Evolutionary conservation across 2,797 vertebrate genomes (phyloP), one percentile per base, ranked within the genome.

Genomic region (Alcedo quadribrachys): DNA sequence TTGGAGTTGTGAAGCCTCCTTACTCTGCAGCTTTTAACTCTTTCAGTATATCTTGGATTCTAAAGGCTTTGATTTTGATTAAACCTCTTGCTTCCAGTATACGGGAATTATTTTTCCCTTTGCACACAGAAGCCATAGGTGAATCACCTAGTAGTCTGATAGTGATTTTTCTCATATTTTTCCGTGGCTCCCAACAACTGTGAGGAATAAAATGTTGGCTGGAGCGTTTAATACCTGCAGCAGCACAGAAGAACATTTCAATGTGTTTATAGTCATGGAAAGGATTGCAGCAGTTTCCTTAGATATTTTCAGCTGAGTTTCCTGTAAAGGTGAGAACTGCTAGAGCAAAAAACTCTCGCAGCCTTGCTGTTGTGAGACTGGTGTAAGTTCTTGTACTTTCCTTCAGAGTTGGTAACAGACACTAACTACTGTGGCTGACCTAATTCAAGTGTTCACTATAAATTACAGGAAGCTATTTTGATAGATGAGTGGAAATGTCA

Each of bases 1-100:
- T 88, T 79, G 89, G 22, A 92, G 61, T 67, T 94, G 65, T 30
- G 86, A 95, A 91, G 78, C 71, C 62, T 96, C 69, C 50, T 97
- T 96, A 81, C 95, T 95, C 93, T 82, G 93, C 75, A 90, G 69
- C 81, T 96, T 96, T 88, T 70, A 92, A 27, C 69, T 95, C 80
- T 86, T 91, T 66, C 83, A 81, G 68, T 91, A 58, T 74, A 63
- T 93, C 21, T 94, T 96, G 51, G 88, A 95, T 92, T 87, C 83
- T 66, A 63, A 92, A 79, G 62, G 37, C 89, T 60, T 81, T 74
- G 80, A 93, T 97, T 97, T 94, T 86, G 61, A 85, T 95, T 93
- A 93, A 96, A 90, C 50, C 55, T 63, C 63, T 94, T 69, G 65
- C 73, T 89, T 54, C 71, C 33, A 74, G 81, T 85, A 54, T 46